Base-by-base conservation (phyloP, 2,888 invertebrate species). In the Hypolimnas misippus region DNA sequence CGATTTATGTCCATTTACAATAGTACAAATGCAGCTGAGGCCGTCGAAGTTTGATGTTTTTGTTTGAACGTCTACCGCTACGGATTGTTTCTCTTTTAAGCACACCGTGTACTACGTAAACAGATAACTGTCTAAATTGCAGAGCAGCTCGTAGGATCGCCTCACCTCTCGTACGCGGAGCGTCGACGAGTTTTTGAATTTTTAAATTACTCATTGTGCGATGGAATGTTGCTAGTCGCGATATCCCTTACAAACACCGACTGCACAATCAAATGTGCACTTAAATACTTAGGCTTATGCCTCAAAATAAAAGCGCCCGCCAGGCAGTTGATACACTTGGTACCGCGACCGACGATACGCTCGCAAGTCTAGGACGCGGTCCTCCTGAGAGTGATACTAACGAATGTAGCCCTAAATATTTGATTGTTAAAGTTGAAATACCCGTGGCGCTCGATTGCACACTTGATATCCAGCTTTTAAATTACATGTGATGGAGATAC, bases 161-260 rank as follows among this genome's bases (percentile, higher is more conserved):
- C 82, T 85, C 86, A 82, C 84, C 82, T 84, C 84, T 83, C 82
- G 78, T 80, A 84, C 80, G 81, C 78, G 82, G 78, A 80, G 83
- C 73, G 87, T 81, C 89, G 89, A 89, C 91, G 92, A 90, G 91
- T 91, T 92, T 92, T 91, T 92, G 91, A 92, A 92, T 92, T 92
- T 92, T 92, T 92, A 92, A 92, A 92, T 92, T 92, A 90, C 92
- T 92, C 92, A 92, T 92, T 92, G 92, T 92, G 79, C 89, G 83
- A 89, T 89, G 92, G 89, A 87, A 92, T 91, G 88, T 78, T 84
- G 78, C 83, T 80, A 81, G 83, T 81, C 81, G 73, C 77, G 80
- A 77, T 75, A 72, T 69, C 73, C 73, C 79, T 71, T 80, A 84
- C 73, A 67, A 71, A 62, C 78, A 68, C 69, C 68, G 70, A 66